phyloP scores from a whole-genome alignment of 2,113 vertebrate genomes.

The Ornithorhynchus anatinus region DNA sequence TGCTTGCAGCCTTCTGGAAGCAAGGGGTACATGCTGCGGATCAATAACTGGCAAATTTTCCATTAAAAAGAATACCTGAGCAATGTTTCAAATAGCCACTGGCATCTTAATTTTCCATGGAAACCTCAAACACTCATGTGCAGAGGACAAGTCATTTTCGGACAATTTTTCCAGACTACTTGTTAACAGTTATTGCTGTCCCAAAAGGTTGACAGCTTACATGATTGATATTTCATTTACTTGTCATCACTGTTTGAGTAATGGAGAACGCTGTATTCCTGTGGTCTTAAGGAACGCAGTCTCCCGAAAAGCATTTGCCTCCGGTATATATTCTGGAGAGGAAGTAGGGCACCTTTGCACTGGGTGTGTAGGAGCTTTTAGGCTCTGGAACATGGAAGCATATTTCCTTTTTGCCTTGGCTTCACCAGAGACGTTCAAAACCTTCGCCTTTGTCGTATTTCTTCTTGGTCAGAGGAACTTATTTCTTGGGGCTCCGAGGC shows the following conservation, averaged over 20 bases:
- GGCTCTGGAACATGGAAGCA: not conserved
- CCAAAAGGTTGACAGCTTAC: slow-evolving; percentile 81
- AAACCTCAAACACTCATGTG: slow-evolving; percentile 68
- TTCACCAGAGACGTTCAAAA: not conserved
- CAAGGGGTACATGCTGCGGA: slow-evolving; percentile 86
- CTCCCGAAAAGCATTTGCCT: slow-evolving; percentile 17
- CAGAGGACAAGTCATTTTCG: slow-evolving; percentile 76
- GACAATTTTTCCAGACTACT: slow-evolving; percentile 85
- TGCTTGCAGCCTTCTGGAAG: slow-evolving; percentile 84
- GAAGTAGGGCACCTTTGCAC: not conserved
- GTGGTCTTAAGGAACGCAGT: slow-evolving; percentile 29
- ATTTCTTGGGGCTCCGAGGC: no score
- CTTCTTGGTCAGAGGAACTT: not conserved
- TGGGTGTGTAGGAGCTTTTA: not conserved
- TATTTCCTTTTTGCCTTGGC: no score
- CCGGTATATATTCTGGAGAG: not conserved
- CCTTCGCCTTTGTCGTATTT: not conserved
- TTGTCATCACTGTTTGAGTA: slow-evolving; percentile 77
- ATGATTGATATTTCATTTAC: slow-evolving; percentile 84
- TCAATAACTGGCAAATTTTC: slow-evolving; percentile 98
- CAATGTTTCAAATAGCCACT: slow-evolving; percentile 90
- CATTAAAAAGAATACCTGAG: slow-evolving; percentile 96
- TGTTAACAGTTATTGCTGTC: slow-evolving; percentile 88
- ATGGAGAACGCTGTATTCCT: slow-evolving; percentile 60
- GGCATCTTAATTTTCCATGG: slow-evolving; percentile 82